Conservation (phyloP, 2,888 invertebrate species). For the Holacanthella duospinosa region DNA sequence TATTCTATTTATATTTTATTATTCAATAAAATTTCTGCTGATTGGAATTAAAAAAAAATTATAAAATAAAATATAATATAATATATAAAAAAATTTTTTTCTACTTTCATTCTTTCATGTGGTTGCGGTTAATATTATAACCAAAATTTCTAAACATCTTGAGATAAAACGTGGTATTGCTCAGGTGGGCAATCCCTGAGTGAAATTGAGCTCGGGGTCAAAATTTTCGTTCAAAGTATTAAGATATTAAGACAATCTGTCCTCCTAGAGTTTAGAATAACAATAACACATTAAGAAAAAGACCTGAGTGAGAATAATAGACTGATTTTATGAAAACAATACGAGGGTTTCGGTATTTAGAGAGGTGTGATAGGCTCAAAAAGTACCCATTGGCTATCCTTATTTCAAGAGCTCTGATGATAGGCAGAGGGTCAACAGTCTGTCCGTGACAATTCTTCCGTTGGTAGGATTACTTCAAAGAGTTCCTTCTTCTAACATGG, state of each 20-base stretch:
- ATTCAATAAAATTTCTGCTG: too few species aligned
- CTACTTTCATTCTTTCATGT: too few species aligned
- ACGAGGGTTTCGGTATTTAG: neutral
- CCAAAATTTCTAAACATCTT: too few species aligned
- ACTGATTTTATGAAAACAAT: neutral
- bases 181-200: too few species aligned
- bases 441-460: neutral
- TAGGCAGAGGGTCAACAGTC: neutral
- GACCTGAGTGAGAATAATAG: neutral
- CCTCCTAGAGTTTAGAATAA: neutral
- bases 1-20: too few species aligned
- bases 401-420: neutral
- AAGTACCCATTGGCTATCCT: neutral
- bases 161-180: too few species aligned
- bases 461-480: neutral
- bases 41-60: too few species aligned
- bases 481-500: neutral
- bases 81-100: too few species aligned
- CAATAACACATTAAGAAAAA: neutral
- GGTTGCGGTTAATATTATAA: too few species aligned
- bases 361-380: neutral
- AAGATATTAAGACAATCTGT: neutral
- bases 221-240: neutral
- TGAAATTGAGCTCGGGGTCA: neutral
- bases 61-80: too few species aligned